A percentile compares a stretch with the other conserved stretches of the same genome.
phyloP scores from a whole-genome alignment of 2,888 invertebrate genomes.

The Pristionchus exspectatus region DNA sequence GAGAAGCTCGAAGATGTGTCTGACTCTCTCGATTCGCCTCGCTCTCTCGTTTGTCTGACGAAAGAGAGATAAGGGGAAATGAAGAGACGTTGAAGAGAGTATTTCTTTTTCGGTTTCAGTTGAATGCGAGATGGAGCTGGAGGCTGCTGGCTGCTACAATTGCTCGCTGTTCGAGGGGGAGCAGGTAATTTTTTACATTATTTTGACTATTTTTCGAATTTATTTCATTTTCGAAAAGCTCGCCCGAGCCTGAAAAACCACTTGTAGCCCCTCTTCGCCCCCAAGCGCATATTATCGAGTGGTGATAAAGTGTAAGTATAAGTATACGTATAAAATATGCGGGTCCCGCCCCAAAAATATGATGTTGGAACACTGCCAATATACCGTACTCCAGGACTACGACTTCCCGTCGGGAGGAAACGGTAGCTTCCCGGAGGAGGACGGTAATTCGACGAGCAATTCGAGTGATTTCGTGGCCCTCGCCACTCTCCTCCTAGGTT shows the following conservation, averaged over 20 bases:
- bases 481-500: neutral
- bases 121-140: conserved; percentile 6
- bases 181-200: neutral
- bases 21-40: neutral
- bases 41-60: neutral
- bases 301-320: no score
- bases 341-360: no score
- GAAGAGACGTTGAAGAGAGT: neutral
- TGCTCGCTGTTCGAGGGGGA: conserved; percentile 1
- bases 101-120: conserved; percentile 3
- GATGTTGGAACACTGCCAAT: neutral
- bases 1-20: neutral
- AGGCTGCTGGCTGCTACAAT: conserved; percentile 9
- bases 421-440: neutral
- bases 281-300: no score
- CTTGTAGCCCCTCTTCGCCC: no score
- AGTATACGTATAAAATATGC: no score
- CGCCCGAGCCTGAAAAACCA: no score
- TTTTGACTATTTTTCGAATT: neutral
- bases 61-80: neutral
- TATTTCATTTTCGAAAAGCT: neutral
- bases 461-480: neutral
- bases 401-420: neutral
- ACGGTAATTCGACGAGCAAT: neutral
- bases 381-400: neutral